A percentile compares a stretch with the other conserved stretches of the same genome.
These are phyloP conservation scores for Scelioninae gen. 2 DNA, from an alignment of 2,888 invertebrate genomes.

Conservation along the genomic window DNA sequence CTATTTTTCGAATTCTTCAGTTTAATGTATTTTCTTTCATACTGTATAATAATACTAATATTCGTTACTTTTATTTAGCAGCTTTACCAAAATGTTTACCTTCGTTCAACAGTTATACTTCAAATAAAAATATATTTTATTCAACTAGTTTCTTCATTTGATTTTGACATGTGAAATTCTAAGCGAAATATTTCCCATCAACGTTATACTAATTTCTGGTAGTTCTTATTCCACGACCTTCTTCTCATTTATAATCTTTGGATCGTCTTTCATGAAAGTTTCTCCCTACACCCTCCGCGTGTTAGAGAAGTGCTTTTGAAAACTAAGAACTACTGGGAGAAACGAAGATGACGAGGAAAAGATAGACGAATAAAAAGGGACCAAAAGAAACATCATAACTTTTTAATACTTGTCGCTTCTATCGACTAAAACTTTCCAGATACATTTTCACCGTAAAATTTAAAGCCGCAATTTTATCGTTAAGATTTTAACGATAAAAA, in stretches of 20 bases:
- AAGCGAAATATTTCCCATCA: slow-evolving; percentile 34
- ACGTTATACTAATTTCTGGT: slow-evolving; percentile 47
- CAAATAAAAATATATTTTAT: no score
- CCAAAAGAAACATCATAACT: slow-evolving; percentile 55
- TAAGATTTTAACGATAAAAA: slow-evolving; percentile 18
- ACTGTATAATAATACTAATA: no score
- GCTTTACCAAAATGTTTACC: no score
- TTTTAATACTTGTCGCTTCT: slow-evolving; percentile 54
- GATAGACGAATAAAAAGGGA: slow-evolving; percentile 50
- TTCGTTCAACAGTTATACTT: no score
- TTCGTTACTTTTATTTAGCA: no score
- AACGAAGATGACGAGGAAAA: slow-evolving; percentile 51
- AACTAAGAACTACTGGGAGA: slow-evolving; percentile 53
- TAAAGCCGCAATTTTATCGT: slow-evolving; percentile 28
- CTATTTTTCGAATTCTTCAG: no score
- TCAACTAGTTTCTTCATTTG: slow-evolving; percentile 4
- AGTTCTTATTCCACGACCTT: slow-evolving; percentile 49
- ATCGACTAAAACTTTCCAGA: slow-evolving; percentile 47
- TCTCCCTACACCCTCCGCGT: slow-evolving; percentile 43
- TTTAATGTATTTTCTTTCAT: no score
- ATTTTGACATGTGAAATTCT: slow-evolving; percentile 18
- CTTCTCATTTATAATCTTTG: slow-evolving; percentile 58
- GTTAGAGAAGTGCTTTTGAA: slow-evolving; percentile 53
- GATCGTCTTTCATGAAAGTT: slow-evolving; percentile 56
- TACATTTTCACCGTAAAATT: slow-evolving; percentile 43